These are phyloP conservation scores for Penelope pileata DNA, from an alignment of 2,113 vertebrate genomes.

Conservation along the genomic window DNA sequence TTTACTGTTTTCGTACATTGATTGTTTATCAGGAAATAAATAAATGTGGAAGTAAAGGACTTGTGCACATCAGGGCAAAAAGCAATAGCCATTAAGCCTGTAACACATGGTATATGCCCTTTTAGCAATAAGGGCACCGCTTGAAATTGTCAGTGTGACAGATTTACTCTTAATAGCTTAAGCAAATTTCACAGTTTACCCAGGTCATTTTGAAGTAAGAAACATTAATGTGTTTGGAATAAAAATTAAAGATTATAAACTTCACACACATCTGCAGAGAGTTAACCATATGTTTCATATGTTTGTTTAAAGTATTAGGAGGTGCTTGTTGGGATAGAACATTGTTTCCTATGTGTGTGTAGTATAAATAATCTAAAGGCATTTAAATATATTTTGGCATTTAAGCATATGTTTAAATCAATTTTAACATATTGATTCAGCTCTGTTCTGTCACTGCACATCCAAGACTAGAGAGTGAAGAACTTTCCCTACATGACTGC, in stretches of 20 bases:
- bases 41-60: conserved; percentile 64
- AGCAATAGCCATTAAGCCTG: conserved; percentile 61
- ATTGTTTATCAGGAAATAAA: conserved; percentile 64
- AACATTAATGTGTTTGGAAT: conserved; percentile 65
- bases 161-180: conserved; percentile 67
- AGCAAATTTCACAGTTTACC: conserved; percentile 71
- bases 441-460: not conserved
- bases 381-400: conserved; percentile 49
- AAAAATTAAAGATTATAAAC: conserved; percentile 66
- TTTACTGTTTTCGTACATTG: conserved; percentile 60
- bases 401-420: conserved; percentile 37
- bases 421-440: not conserved
- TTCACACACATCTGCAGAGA: conserved; percentile 50
- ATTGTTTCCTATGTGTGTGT: not conserved
- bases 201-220: conserved; percentile 67
- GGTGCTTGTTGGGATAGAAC: not conserved
- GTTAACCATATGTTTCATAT: conserved; percentile 20
- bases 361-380: conserved; percentile 37
- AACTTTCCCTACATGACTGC: not conserved
- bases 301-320: conserved; percentile 57
- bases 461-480: not conserved
- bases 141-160: conserved; percentile 65
- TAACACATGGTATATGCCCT: conserved; percentile 57
- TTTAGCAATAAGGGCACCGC: conserved; percentile 54
- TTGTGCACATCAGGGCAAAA: conserved; percentile 44